Evolutionary conservation across 1,140 invertebrate genomes (phyloP).

Genomic region (Leptinotarsa undecemlineata): DNA sequence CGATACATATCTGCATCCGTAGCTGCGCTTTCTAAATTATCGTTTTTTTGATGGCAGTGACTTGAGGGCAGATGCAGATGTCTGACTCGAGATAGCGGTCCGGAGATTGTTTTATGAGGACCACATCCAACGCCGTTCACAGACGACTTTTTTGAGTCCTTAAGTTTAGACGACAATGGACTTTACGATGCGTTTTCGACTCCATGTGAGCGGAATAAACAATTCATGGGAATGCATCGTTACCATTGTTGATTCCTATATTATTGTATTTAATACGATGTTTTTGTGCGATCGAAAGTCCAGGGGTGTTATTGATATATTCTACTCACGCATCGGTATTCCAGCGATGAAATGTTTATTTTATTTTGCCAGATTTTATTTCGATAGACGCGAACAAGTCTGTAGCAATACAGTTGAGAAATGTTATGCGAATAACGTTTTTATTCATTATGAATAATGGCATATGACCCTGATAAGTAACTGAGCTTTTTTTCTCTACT

Average conservation of each 20-base stretch:
- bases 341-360: neutral
- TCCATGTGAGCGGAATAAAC: slow-evolving; percentile 42
- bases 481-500: no score
- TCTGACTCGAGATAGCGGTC: slow-evolving; percentile 37
- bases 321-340: slow-evolving; percentile 22
- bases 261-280: slow-evolving; percentile 27
- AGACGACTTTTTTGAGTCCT: slow-evolving; percentile 43
- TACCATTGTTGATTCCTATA: slow-evolving; percentile 44
- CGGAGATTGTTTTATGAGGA: slow-evolving; percentile 46
- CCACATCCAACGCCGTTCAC: slow-evolving; percentile 43
- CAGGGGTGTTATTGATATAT: slow-evolving; percentile 26
- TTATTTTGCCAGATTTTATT: slow-evolving; percentile 9
- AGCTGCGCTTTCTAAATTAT: slow-evolving; percentile 35
- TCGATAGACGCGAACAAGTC: neutral
- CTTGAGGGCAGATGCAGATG: slow-evolving; percentile 33
- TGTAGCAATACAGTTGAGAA: neutral
- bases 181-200: slow-evolving; percentile 33
- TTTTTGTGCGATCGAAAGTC: slow-evolving; percentile 11
- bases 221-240: slow-evolving; percentile 45
- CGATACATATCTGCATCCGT: slow-evolving; percentile 22
- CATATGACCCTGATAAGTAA: neutral
- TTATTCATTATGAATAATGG: neutral
- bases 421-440: neutral
- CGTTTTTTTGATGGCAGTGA: slow-evolving; percentile 34
- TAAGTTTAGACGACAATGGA: slow-evolving; percentile 43